A percentile compares a stretch with the other conserved stretches of the same genome.
Evolutionary conservation across 2,113 vertebrate genomes (phyloP).

Genomic region (Cololabis saira): DNA sequence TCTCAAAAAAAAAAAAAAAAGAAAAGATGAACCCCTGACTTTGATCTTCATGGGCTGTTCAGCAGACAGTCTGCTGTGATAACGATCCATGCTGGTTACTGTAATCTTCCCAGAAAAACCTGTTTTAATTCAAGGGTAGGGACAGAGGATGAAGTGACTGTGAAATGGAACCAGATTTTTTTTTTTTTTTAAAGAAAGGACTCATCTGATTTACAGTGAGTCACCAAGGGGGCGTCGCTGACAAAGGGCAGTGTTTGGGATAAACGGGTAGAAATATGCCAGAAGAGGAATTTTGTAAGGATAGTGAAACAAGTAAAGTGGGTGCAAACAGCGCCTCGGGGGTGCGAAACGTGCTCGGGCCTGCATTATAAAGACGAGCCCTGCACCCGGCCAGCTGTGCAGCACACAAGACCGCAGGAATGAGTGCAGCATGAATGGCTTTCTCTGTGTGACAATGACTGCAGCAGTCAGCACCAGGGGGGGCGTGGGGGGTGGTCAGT

Average conservation of each 20-base stretch:
- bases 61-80: constrained; percentile 82
- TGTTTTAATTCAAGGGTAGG: constrained; percentile 39
- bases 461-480: constrained; percentile 50
- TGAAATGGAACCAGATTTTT: too few species aligned
- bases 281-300: constrained; percentile 44
- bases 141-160: not conserved
- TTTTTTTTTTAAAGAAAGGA: constrained; percentile 11
- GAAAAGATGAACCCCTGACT: constrained; percentile 72
- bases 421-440: constrained; percentile 75
- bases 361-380: constrained; percentile 59
- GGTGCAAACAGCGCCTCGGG: constrained; percentile 52
- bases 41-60: constrained; percentile 82
- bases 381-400: constrained; percentile 64
- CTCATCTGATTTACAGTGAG: constrained; percentile 15
- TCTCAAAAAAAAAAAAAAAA: constrained; percentile 73
- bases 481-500: constrained; percentile 58
- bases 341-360: constrained; percentile 65
- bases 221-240: constrained; percentile 18
- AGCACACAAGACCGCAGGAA: constrained; percentile 68
- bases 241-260: constrained; percentile 42
- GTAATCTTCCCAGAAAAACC: constrained; percentile 78
- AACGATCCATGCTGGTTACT: constrained; percentile 79
- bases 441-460: constrained; percentile 78
- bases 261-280: constrained; percentile 31
- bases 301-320: constrained; percentile 39